phyloP scores from a whole-genome alignment of 2,797 vertebrate genomes.

The Rhinichthys osculus region DNA sequence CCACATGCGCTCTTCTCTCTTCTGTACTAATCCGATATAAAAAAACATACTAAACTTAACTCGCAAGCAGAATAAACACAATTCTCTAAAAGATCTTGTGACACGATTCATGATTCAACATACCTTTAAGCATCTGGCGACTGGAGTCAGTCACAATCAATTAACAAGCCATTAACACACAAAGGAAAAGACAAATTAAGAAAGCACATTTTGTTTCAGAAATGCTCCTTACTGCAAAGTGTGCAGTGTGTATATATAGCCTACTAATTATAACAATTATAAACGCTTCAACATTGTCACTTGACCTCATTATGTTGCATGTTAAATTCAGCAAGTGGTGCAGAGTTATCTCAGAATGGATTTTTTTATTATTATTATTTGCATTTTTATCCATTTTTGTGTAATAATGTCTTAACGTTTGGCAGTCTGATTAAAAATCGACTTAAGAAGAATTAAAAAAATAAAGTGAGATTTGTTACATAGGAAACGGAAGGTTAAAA shows the following conservation, averaged over 20 bases:
- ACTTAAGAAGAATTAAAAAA: neutral
- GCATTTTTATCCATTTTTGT: neutral
- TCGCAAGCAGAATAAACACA: neutral
- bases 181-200: neutral
- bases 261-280: neutral
- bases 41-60: slow-evolving; percentile 43
- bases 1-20: slow-evolving; percentile 28
- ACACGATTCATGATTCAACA: neutral
- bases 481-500: neutral
- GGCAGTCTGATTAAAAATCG: neutral
- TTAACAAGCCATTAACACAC: neutral
- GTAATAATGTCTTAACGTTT: neutral
- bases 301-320: slow-evolving; percentile 5
- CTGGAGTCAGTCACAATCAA: neutral
- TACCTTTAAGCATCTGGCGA: neutral
- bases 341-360: neutral
- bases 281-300: neutral
- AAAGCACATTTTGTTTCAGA: neutral
- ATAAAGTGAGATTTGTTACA: neutral
- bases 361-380: neutral
- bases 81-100: neutral
- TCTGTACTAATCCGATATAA: slow-evolving; percentile 20
- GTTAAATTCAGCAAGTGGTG: neutral
- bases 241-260: neutral
- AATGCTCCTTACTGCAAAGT: neutral